Base-by-base conservation (phyloP, 2,888 invertebrate species). In the Chloromyia formosa region DNA sequence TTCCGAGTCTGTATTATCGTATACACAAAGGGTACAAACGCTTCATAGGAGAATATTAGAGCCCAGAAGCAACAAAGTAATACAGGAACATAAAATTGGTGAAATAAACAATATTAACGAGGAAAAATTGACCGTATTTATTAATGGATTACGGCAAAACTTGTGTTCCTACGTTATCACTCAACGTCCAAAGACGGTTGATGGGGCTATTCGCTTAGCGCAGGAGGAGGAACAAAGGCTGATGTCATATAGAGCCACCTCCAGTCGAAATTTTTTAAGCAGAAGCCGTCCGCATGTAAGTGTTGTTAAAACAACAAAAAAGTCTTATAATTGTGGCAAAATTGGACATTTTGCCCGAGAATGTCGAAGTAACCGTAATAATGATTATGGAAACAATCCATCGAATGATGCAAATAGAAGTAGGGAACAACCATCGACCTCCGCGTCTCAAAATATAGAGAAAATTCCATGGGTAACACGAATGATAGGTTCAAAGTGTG, bases 201-300 rank as follows among this genome's bases (percentile, higher is more conserved):
- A 62, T 16, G 75, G 73, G n/a, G 73, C 73, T 22, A 73, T 73
- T 66, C 61, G 49, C 40, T 74, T 75, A 18, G 64, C 74, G 1
- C 58, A 69, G 18, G 75, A 74, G 16, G 73, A 75, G n/a, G 74
- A 74, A 14, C 75, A 74, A 56, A 18, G 54, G 4, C 62, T 60
- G 4, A 60, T 35, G 49, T 3, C 16, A n/a, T 2, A 5, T n/a
- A 49, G 10, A n/a, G 14, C 49, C 1, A n/a, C 42, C 5, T 5
- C 1, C 3, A 49, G 16, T n/a, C 12, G 16, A 10, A 10, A 49
- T n/a, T 49, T 49, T 12, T n/a, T 12, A 12, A 12, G 10, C 16
- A 12, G 49, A 7, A 14, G 23, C 1, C 1, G 1, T 56, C 62
- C 49, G 64, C 64, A 22, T 12, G 14, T 23, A 2, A 27, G 16